Conservation (phyloP, 2,888 invertebrate genomes). For the Andrena trimmerana region DNA sequence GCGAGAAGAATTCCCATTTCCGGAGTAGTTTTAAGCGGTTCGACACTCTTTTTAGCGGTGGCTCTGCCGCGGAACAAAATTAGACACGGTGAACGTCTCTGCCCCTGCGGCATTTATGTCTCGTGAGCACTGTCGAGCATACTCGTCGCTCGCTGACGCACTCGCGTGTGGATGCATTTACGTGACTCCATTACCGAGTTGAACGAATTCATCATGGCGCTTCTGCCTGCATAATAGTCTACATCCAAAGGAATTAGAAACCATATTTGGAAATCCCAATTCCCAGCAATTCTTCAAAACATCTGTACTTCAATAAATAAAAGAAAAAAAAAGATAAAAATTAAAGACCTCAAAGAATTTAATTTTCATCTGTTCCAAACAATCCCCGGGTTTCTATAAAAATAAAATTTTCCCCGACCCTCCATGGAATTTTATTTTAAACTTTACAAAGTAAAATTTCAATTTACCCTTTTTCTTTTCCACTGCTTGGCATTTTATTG, state of each 20-base stretch:
- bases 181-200: slow-evolving; percentile 39
- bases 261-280: neutral
- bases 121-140: slow-evolving; percentile 60
- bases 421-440: too few relatives aligned
- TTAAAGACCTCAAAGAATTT: too few relatives aligned
- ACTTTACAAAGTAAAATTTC: too few relatives aligned
- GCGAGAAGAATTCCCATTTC: slow-evolving; percentile 70
- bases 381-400: too few relatives aligned
- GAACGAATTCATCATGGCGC: slow-evolving; percentile 46
- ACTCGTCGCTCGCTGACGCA: slow-evolving; percentile 23
- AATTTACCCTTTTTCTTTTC: too few relatives aligned
- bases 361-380: too few relatives aligned
- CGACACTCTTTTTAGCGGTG: slow-evolving; percentile 58
- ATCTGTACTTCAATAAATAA: too few relatives aligned
- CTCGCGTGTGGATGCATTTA: slow-evolving; percentile 28
- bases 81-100: slow-evolving; percentile 58
- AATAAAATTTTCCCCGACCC: too few relatives aligned
- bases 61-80: slow-evolving; percentile 59
- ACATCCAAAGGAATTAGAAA: neutral
- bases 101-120: slow-evolving; percentile 50
- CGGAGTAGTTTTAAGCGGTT: slow-evolving; percentile 70
- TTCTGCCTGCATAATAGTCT: neutral
- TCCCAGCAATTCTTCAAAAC: neutral
- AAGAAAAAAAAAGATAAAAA: too few relatives aligned
- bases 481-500: too few relatives aligned